Base-by-base conservation (phyloP, 2,888 invertebrate genomes). In the Cremastinae sp. region DNA sequence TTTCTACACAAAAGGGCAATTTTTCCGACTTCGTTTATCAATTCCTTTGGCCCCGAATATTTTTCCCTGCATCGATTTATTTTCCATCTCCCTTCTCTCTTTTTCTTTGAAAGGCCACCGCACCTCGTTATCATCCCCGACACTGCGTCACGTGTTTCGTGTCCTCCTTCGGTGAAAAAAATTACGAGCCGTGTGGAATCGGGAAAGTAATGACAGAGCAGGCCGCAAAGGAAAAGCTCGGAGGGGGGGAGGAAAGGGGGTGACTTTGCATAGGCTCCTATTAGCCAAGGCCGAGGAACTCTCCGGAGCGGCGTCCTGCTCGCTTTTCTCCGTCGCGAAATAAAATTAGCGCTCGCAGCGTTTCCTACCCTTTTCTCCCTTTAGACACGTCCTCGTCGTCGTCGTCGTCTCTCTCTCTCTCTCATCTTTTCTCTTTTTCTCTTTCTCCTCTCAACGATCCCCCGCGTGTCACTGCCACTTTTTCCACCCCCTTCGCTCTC, bases 271-370 rank as follows among this genome's bases (percentile, higher is more conserved):
- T 58, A 47, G 62, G 68, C 56, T 76, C 79, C 79, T 78, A 82
- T 76, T 79, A 78, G 74, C 72, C 62, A 39, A 75, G 73, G 20
- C 49, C 8, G 28, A 18, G 16, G 47, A 22, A 39, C 37, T 64
- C 69, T 69, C 74, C 75, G 69, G 61, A 64, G 73, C 51, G 58
- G 58, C 76, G 59, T 69, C 72, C 80, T 7, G 39, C 39, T 39
- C 69, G 18, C 12, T 68, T 62, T 53, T 56, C 22, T 62, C 75
- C 75, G 77, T 79, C 81, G 76, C 70, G 74, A 84, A 86, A 85
- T 83, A 83, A 84, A 86, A 85, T 86, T 85, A 85, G 83, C 82
- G 81, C 80, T 81, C 76, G 80, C 74, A 79, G 80, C 20, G 81
- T 73, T 83, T 83, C 81, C n/a, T n/a, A 18, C 18, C 18, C 41